Conservation (phyloP, 2,797 vertebrate species). For the Graptemys geographica region DNA sequence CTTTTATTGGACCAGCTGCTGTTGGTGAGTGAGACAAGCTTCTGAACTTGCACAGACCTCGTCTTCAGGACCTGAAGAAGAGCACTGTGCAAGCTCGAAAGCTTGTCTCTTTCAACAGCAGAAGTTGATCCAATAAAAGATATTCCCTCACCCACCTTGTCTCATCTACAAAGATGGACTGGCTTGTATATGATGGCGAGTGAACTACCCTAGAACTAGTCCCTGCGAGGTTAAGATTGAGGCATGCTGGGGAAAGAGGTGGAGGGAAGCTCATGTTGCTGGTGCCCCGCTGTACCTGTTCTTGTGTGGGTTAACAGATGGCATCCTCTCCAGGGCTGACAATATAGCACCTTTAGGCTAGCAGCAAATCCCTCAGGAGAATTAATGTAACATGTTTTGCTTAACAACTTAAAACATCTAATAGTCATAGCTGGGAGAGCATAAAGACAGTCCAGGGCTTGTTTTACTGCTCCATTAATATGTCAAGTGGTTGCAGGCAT, state of each 20-base stretch:
- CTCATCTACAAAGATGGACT: rapidly evolving
- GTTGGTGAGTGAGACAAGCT: no score
- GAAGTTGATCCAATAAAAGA: background rate
- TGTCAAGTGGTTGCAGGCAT: background rate
- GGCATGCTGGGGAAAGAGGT: background rate
- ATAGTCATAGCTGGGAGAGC: background rate
- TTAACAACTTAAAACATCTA: background rate
- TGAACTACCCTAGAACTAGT: background rate
- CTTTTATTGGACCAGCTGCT: no score
- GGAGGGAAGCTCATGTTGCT: background rate
- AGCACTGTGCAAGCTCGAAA: background rate
- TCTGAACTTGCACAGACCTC: no score
- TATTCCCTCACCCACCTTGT: background rate
- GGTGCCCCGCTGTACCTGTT: background rate
- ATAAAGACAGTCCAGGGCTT: background rate
- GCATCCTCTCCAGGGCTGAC: background rate
- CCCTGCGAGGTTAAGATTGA: background rate
- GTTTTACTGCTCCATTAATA: background rate
- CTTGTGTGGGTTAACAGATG: background rate
- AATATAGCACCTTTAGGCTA: background rate
- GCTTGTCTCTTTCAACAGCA: background rate
- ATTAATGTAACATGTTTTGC: background rate
- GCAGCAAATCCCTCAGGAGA: background rate
- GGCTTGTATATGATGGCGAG: background rate
- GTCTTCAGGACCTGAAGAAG: background rate